A percentile compares a stretch with the other conserved stretches of the same genome.
Conservation (phyloP, 2,797 vertebrate species). For the Agapornis canus region DNA sequence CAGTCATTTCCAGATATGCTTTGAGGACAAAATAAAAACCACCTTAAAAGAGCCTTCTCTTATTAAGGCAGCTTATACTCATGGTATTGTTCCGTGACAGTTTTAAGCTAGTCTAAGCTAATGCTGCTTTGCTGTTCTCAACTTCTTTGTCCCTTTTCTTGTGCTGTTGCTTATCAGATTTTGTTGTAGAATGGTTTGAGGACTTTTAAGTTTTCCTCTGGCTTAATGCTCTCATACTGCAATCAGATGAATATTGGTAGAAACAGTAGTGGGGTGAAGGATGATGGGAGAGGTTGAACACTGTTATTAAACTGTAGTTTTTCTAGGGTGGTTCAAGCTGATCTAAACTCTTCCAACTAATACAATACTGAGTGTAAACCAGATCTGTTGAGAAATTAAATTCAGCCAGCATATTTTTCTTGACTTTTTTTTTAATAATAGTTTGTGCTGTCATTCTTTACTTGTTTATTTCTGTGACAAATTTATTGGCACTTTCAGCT, state of each 20-base stretch:
- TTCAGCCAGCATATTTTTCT: not conserved
- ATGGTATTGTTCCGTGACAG: not conserved
- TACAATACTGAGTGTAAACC: not conserved
- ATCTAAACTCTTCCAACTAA: not conserved
- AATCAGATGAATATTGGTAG: not conserved
- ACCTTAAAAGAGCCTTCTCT: not conserved
- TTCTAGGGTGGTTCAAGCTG: not conserved
- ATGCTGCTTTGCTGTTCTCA: not conserved
- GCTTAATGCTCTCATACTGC: not conserved
- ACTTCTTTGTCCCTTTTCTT: not conserved
- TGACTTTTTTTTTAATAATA: not conserved
- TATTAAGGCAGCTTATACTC: not conserved
- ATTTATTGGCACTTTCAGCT: not conserved
- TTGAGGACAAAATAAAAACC: not conserved
- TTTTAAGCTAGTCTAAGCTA: not conserved
- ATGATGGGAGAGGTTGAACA: not conserved
- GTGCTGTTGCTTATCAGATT: not conserved
- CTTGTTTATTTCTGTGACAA: not conserved
- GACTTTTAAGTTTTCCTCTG: not conserved
- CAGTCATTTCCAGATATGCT: not conserved
- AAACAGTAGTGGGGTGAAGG: not conserved
- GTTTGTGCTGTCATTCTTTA: not conserved
- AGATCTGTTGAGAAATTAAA: not conserved
- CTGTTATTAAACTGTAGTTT: not conserved
- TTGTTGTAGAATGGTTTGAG: not conserved